These are phyloP conservation scores for Drosophila ficusphila DNA, from an alignment of 1,140 invertebrate genomes.

Conservation along the genomic window DNA sequence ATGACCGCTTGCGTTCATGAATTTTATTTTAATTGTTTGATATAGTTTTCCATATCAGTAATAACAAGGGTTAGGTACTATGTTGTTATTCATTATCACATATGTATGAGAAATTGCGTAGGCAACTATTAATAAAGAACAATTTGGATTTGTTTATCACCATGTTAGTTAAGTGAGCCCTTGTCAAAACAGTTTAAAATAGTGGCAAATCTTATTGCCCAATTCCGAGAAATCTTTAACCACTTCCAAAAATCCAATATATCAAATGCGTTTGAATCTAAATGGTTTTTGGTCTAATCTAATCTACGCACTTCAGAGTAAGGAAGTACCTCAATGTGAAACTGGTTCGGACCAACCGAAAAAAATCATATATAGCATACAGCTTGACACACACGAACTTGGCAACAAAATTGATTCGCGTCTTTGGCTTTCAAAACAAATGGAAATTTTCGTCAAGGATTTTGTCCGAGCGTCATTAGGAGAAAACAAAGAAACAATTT, in stretches of 20 bases:
- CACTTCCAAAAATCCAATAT: too few species aligned
- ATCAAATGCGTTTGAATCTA: background rate
- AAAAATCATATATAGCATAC: background rate
- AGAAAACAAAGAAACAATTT: conserved; percentile 10
- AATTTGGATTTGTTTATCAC: too few species aligned
- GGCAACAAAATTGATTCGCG: conserved; percentile 2
- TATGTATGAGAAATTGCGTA: too few species aligned
- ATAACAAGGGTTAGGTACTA: too few species aligned
- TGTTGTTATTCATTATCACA: too few species aligned
- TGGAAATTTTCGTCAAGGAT: conserved; percentile 26
- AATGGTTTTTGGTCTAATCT: conserved; percentile 5
- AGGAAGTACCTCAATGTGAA: conserved; percentile 3
- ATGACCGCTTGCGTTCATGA: background rate
- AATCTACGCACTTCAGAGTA: conserved; percentile 2
- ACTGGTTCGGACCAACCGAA: background rate
- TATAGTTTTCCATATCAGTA: too few species aligned
- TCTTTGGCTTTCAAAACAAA: conserved; percentile 25
- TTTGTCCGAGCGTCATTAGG: conserved; percentile 23
- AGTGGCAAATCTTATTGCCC: background rate
- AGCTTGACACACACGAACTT: conserved; percentile 1
- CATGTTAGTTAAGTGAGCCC: background rate
- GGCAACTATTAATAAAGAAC: too few species aligned
- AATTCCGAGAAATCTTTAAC: conserved; percentile 3
- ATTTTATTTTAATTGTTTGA: too few species aligned
- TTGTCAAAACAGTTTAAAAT: too few species aligned